phyloP scores from a whole-genome alignment of 2,888 invertebrate genomes.

The Rosalia funebris region DNA sequence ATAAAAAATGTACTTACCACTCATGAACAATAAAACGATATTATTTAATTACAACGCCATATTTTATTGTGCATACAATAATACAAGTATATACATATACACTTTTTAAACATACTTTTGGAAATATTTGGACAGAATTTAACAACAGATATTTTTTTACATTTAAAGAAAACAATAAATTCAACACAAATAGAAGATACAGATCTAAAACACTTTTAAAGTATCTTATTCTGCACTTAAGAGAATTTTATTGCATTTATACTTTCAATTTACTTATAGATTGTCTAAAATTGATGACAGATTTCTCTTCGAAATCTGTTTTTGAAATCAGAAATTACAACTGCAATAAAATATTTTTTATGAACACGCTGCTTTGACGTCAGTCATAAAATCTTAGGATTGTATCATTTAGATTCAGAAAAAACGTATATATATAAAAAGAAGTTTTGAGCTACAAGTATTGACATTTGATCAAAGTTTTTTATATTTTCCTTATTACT shows the following conservation, averaged over 20 bases:
- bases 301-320: constrained; percentile 26
- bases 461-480: constrained; percentile 63
- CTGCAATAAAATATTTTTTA: constrained; percentile 49
- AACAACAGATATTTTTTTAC: constrained; percentile 63
- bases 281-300: constrained; percentile 49
- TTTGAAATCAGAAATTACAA: constrained; percentile 45
- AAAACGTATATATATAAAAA: constrained; percentile 61
- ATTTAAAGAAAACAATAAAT: constrained; percentile 61
- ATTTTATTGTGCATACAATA: constrained; percentile 67
- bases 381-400: constrained; percentile 57
- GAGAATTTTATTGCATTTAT: constrained; percentile 50
- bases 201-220: constrained; percentile 51
- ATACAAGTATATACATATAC: constrained; percentile 67
- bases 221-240: constrained; percentile 40
- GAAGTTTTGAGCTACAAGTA: constrained; percentile 61
- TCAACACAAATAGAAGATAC: constrained; percentile 55
- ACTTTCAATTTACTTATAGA: constrained; percentile 41
- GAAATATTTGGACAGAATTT: constrained; percentile 66
- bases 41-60: constrained; percentile 62
- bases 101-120: constrained; percentile 64
- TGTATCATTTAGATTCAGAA: constrained; percentile 56
- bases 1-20: background rate
- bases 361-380: constrained; percentile 57
- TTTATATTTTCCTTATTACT: constrained; percentile 50
- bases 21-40: background rate